These are phyloP conservation scores for Samia ricini DNA, from an alignment of 1,140 invertebrate species.

Conservation along the genomic window DNA sequence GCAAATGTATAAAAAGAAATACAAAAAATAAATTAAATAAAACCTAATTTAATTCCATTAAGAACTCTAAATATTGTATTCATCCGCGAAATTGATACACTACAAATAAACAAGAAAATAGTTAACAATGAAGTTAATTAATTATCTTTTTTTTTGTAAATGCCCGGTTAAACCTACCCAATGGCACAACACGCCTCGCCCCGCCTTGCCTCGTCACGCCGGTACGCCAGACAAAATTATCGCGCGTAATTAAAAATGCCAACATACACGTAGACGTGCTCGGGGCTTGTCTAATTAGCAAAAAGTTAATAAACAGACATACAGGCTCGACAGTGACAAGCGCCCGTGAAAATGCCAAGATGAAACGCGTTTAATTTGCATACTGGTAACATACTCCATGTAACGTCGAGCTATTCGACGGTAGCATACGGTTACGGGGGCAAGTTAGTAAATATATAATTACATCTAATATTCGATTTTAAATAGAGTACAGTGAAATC, in stretches of 20 bases:
- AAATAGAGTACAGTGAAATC: too few species aligned
- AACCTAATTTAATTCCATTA: not conserved
- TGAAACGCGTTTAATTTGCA: slow-evolving; percentile 75
- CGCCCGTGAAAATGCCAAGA: slow-evolving; percentile 69
- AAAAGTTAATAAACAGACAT: slow-evolving; percentile 75
- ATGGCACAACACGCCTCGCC: slow-evolving; percentile 13
- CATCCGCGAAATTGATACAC: not conserved
- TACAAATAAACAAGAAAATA: not conserved
- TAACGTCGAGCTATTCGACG: slow-evolving; percentile 7
- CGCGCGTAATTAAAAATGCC: slow-evolving; percentile 69
- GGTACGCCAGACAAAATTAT: slow-evolving; percentile 48
- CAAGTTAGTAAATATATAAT: not conserved
- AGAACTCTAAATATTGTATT: not conserved
- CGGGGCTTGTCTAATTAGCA: slow-evolving; percentile 69
- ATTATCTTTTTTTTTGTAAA: not conserved
- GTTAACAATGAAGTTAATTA: not conserved
- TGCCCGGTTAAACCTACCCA: not conserved
- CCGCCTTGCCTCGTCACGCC: slow-evolving; percentile 20
- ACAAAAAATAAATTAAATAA: not conserved
- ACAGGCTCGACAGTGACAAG: slow-evolving; percentile 66
- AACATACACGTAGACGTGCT: slow-evolving; percentile 58
- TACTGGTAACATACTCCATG: slow-evolving; percentile 48
- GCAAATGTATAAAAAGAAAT: not conserved
- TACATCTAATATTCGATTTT: too few species aligned
- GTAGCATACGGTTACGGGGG: slow-evolving; percentile 7